Evolutionary conservation across 2,797 vertebrate genomes (phyloP), one percentile per base, ranked within the genome.

Genomic region (Columba guinea): DNA sequence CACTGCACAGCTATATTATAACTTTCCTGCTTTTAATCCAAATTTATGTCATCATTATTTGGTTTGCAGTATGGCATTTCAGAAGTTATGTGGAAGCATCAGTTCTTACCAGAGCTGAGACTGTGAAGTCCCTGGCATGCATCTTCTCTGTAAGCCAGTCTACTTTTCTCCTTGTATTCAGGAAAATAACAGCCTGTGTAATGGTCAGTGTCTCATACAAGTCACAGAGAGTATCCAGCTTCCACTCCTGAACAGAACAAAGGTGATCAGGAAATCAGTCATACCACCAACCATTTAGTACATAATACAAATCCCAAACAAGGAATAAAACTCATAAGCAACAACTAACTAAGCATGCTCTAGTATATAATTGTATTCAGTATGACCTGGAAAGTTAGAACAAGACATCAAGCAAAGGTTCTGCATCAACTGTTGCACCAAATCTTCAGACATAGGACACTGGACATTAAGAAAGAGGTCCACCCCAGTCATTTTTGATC

Each of bases 131-230:
- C 91, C 99, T 98, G 21, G 98, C 98, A 7, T 99, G 99, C 99
- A 99, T 99, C 96, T 99, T 99, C 97, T 99, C 99, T 0, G 99
- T 99, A 91, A 99, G 97, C 99, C 99, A 99, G 97, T 99, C 99
- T 8, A 99, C 99, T 98, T 99, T 99, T 98, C 99, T 99, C 97
- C 99, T 98, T 35, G 99, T 99, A 96, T 99, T 99, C 89, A 99
- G 98, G 96, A 99, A 99, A 97, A 99, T 99, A 79, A 99, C 99
- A 58, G 99, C 99, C 98, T 99, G 99, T 28, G 99, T 99, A 98
- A 99, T 99, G 3, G 99, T 99, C 97, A 99, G 97, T 1, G 99
- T 99, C 95, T 99, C 99, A 32, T 99, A 99, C 96, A 99, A 96
- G 97, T 99, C 99, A 92, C 99, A 99, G 46, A 99, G 98, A 7